phyloP scores from a whole-genome alignment of 2,113 vertebrate genomes.

The Drymodes brunneopygia region DNA sequence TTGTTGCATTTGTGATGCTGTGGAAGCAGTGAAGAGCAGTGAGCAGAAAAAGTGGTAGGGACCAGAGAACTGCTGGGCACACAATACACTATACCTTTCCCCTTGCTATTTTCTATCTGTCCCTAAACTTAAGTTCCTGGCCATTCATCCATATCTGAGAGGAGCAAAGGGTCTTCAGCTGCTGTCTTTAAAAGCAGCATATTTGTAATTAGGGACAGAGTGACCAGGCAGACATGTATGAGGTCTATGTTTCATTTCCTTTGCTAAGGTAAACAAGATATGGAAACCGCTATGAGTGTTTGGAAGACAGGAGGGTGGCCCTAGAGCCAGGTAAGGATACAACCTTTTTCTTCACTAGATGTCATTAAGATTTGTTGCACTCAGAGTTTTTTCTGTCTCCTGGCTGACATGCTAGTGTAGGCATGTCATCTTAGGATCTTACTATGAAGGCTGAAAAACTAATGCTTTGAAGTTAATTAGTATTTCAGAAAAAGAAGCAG shows the following conservation, averaged over 20 bases:
- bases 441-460: not conserved
- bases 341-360: not conserved
- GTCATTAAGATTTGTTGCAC: not conserved
- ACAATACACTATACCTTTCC: fast-evolving
- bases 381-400: not conserved
- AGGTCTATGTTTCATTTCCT: not conserved
- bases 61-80: not conserved
- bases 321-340: not conserved
- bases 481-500: not conserved
- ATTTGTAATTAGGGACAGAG: fast-evolving
- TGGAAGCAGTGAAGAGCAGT: not conserved
- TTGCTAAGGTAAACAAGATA: not conserved
- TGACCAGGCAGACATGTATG: not conserved
- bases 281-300: fast-evolving
- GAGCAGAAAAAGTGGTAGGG: not conserved
- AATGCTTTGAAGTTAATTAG: not conserved
- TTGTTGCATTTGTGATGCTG: not conserved
- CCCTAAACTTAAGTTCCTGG: not conserved
- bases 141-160: not conserved
- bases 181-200: not conserved
- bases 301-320: not conserved
- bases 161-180: not conserved
- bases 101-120: not conserved
- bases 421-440: not conserved
- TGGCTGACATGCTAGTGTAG: not conserved